Evolutionary conservation across 1,140 invertebrate genomes (phyloP).

Genomic region (Drosophila pseudoananassae): DNA sequence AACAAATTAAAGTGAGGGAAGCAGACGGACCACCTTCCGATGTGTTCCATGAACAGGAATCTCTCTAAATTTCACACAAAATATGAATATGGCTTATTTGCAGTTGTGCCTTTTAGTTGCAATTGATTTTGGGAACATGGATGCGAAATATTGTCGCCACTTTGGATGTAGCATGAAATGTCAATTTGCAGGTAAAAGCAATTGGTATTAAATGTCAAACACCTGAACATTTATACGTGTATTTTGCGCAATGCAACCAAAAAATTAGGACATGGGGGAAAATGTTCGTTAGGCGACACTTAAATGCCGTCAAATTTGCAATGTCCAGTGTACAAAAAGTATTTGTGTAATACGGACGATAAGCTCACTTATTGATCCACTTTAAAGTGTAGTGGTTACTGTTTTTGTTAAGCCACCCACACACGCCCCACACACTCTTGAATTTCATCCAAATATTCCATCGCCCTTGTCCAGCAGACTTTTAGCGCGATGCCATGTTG

Average conservation of each 20-base stretch:
- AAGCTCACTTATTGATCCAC: conserved; percentile 78
- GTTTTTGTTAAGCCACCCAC: conserved; percentile 15
- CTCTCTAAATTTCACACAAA: conserved; percentile 23
- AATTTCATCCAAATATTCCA: conserved; percentile 26
- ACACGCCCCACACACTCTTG: neutral
- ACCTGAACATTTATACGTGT: conserved; percentile 34
- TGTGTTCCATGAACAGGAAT: conserved; percentile 36
- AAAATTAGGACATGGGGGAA: conserved; percentile 10
- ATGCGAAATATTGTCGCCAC: conserved; percentile 29
- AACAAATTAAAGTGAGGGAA: conserved; percentile 48
- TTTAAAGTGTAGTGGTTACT: conserved; percentile 47
- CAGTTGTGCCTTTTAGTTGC: conserved; percentile 5
- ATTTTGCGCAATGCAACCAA: conserved; percentile 8
- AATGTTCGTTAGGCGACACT: conserved; percentile 48
- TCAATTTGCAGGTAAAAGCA: conserved; percentile 79
- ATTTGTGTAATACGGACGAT: conserved; percentile 78
- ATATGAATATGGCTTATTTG: conserved; percentile 5
- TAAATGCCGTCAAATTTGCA: conserved; percentile 72
- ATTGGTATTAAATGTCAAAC: conserved; percentile 78
- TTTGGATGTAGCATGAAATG: conserved; percentile 60
- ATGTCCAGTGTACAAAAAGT: conserved; percentile 68
- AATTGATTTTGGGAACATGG: conserved; percentile 29
- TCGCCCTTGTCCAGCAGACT: neutral
- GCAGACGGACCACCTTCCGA: conserved; percentile 15
- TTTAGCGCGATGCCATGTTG: conserved; percentile 66